A percentile compares a stretch with the other conserved stretches of the same genome.
These are phyloP conservation scores for Alfaro cultratus DNA, from an alignment of 2,797 vertebrate genomes.

Conservation along the genomic window DNA sequence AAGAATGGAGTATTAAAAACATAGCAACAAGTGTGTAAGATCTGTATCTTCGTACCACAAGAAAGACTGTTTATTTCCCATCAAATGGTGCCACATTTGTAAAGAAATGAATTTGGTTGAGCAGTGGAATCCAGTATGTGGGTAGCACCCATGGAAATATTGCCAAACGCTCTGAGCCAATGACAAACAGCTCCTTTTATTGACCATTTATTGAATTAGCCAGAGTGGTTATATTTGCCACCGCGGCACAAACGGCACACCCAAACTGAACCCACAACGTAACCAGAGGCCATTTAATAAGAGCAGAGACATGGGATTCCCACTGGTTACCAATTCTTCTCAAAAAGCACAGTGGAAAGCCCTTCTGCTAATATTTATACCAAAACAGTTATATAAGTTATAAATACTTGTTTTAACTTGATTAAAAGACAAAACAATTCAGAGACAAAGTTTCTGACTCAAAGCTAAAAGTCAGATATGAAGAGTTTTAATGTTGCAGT, in stretches of 20 bases:
- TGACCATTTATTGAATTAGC: background rate
- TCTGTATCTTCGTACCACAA: too few species aligned
- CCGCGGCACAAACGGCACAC: background rate
- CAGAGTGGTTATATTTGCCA: background rate
- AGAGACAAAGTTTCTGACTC: background rate
- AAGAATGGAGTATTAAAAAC: background rate
- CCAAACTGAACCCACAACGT: background rate
- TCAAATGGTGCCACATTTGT: background rate
- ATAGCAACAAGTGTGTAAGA: too few species aligned
- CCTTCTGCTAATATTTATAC: background rate
- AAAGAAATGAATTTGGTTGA: background rate
- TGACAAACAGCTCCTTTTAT: background rate
- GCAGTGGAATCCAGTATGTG: background rate
- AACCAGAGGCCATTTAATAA: background rate
- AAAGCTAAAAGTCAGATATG: background rate
- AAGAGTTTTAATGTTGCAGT: conserved; percentile 9
- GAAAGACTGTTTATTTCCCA: background rate
- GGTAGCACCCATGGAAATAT: background rate
- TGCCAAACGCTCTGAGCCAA: background rate
- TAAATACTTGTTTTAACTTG: background rate
- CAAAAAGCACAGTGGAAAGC: background rate
- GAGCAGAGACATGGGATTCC: background rate
- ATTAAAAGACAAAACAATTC: background rate
- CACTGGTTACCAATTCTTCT: background rate
- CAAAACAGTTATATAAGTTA: background rate